These are phyloP conservation scores for Horisme vitalbata DNA, from an alignment of 2,888 invertebrate species.

Conservation along the genomic window DNA sequence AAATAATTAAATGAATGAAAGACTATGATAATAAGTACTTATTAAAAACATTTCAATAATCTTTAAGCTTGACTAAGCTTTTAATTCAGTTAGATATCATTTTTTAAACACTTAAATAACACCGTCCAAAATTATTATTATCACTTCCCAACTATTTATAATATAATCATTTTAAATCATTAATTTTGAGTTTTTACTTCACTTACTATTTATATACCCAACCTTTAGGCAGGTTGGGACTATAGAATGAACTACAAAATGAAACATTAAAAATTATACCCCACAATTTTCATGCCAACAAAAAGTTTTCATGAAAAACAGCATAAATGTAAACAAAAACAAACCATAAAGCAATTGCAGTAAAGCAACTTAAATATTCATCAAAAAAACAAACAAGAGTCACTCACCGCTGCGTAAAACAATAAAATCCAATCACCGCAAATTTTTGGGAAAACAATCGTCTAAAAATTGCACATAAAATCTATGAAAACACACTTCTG, in stretches of 20 bases:
- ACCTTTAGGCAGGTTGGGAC: too few relatives aligned
- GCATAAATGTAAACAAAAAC: slow-evolving; percentile 1
- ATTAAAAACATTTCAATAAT: too few relatives aligned
- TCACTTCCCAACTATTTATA: too few relatives aligned
- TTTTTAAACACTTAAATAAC: too few relatives aligned
- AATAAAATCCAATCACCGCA: slow-evolving; percentile 48
- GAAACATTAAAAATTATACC: not conserved
- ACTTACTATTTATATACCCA: too few relatives aligned
- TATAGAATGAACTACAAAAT: not conserved
- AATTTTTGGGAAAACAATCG: slow-evolving; percentile 34
- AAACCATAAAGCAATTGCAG: not conserved
- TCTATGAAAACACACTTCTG: slow-evolving; percentile 1
- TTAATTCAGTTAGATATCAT: too few relatives aligned
- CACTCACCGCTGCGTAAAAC: slow-evolving; percentile 43
- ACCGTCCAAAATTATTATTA: too few relatives aligned
- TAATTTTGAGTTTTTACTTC: too few relatives aligned
- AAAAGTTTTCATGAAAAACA: slow-evolving; percentile 4
- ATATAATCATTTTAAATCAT: too few relatives aligned
- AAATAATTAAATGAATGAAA: not conserved
- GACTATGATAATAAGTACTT: not conserved
- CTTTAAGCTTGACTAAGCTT: too few relatives aligned
- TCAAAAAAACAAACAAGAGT: slow-evolving; percentile 13
- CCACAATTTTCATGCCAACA: not conserved
- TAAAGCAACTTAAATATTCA: slow-evolving; percentile 20
- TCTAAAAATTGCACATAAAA: slow-evolving; percentile 1